phyloP scores from a whole-genome alignment of 2,797 vertebrate genomes.

The Artibeus lituratus region DNA sequence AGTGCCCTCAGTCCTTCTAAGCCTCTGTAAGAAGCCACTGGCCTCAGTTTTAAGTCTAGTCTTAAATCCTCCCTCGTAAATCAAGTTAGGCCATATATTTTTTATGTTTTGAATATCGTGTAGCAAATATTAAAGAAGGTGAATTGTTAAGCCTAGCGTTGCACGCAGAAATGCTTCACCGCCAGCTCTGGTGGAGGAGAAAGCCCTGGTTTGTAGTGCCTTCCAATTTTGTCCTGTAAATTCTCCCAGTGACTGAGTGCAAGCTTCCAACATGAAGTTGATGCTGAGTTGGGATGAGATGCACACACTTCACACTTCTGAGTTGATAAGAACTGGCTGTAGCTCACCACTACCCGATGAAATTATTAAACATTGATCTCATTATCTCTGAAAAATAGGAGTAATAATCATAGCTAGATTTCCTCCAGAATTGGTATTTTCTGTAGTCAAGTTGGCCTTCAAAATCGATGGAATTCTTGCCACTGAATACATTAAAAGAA shows the following conservation, averaged over 20 bases:
- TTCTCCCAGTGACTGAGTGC: not conserved
- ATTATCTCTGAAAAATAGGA: not conserved
- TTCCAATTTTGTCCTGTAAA: constrained; percentile 24
- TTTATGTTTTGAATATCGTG: not conserved
- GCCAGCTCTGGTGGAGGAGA: not conserved
- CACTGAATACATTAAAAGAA: not conserved
- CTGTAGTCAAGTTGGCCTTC: not conserved
- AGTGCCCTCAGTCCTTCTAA: not conserved
- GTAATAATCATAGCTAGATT: not conserved
- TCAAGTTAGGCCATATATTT: not conserved
- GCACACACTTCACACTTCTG: not conserved
- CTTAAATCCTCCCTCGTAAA: not conserved
- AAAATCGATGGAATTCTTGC: constrained; percentile 31
- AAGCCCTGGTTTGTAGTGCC: not conserved
- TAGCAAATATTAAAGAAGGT: constrained; percentile 2
- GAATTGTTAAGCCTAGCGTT: not conserved
- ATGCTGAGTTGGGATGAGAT: not conserved
- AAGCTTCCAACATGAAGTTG: not conserved
- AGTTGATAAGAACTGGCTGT: not conserved
- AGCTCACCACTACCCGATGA: not conserved
- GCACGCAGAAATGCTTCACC: not conserved
- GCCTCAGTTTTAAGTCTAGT: not conserved
- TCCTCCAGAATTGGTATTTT: not conserved
- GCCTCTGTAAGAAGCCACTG: not conserved
- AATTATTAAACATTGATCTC: constrained; percentile 10